These are phyloP conservation scores for Macrochelys suwanniensis DNA, from an alignment of 2,797 vertebrate species.

Conservation along the genomic window DNA sequence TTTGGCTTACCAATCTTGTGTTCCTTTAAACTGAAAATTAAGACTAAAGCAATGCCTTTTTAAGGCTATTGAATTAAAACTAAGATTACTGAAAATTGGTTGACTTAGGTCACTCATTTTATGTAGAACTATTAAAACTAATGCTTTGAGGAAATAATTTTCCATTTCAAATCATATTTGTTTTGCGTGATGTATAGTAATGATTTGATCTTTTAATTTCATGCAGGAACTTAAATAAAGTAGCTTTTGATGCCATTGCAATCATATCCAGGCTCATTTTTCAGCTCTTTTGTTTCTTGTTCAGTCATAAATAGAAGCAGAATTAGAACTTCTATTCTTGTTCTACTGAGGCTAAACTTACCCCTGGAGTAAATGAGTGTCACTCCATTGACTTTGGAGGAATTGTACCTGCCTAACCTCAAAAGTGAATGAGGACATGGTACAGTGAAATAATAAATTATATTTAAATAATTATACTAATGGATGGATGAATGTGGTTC, in stretches of 20 bases:
- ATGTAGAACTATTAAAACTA: background rate
- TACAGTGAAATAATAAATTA: background rate
- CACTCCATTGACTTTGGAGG: background rate
- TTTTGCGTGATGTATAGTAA: background rate
- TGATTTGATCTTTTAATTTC: background rate
- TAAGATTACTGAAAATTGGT: background rate
- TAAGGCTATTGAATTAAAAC: background rate
- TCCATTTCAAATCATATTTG: background rate
- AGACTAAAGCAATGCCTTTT: background rate
- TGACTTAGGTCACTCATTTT: background rate
- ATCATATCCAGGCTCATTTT: background rate
- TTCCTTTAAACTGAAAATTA: background rate
- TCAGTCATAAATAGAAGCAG: background rate
- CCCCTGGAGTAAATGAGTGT: background rate
- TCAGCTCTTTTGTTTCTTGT: background rate
- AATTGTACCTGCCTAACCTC: background rate
- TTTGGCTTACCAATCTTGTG: background rate
- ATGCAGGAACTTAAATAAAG: background rate
- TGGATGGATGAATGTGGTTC: background rate
- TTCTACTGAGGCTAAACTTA: background rate
- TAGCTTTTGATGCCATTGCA: background rate
- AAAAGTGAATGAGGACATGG: background rate
- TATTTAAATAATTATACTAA: background rate
- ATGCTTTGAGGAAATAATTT: background rate
- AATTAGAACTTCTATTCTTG: background rate